A percentile compares a stretch with the other conserved stretches of the same genome.
These are phyloP conservation scores for Bradypus variegatus DNA, from an alignment of 2,797 vertebrate genomes.

Conservation along the genomic window DNA sequence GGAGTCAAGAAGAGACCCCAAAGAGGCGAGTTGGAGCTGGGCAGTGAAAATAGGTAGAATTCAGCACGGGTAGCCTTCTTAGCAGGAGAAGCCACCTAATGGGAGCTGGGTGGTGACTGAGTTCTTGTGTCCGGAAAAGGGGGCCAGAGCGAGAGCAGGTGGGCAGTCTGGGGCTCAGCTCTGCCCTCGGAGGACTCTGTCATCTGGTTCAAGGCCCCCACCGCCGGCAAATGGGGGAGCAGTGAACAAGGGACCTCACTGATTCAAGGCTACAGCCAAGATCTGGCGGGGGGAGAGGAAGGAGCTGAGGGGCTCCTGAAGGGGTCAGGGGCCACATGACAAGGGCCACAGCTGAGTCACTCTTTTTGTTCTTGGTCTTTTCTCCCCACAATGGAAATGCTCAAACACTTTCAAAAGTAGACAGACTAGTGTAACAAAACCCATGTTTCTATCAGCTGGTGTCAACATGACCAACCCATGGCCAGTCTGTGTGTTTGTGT, in stretches of 20 bases:
- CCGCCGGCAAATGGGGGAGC: fast-evolving
- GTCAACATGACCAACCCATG: not conserved
- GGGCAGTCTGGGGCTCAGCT: fast-evolving
- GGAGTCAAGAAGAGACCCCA: not conserved
- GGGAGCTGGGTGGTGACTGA: not conserved
- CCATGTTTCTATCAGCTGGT: too few relatives aligned
- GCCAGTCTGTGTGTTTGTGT: not conserved
- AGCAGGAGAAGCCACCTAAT: not conserved
- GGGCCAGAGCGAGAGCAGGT: too few relatives aligned
- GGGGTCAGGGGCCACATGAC: not conserved
- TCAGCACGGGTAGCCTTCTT: too few relatives aligned
- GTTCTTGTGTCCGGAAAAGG: not conserved
- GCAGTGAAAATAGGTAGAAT: too few relatives aligned
- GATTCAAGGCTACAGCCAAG: not conserved
- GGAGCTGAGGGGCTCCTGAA: not conserved
- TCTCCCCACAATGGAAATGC: not conserved
- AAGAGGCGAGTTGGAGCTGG: not conserved
- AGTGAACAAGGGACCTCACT: too few relatives aligned
- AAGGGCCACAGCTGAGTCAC: too few relatives aligned
- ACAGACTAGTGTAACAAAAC: fast-evolving
- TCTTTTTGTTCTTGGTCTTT: fast-evolving
- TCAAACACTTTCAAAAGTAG: not conserved
- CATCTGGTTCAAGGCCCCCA: too few relatives aligned
- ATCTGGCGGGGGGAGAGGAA: not conserved
- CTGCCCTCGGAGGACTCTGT: not conserved